Conservation (phyloP, 1,140 invertebrate species). For the Lysiphlebus fabarum region DNA sequence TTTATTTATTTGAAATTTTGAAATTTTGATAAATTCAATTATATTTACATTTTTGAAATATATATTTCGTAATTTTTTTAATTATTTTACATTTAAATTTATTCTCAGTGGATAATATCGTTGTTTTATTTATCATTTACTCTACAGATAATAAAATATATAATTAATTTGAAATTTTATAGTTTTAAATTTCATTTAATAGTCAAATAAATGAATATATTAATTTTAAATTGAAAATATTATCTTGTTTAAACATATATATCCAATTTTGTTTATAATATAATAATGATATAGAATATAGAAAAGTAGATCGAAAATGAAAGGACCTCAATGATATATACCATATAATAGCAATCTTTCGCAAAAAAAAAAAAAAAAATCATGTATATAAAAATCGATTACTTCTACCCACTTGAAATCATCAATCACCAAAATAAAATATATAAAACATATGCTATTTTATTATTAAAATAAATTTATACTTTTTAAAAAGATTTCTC, state of each 20-base stretch:
- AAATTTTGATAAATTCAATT: too few relatives aligned
- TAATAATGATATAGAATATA: constrained; percentile 6
- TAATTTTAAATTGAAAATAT: too few relatives aligned
- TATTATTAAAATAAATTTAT: not conserved
- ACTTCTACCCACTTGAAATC: too few relatives aligned
- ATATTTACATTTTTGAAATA: too few relatives aligned
- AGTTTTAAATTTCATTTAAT: too few relatives aligned
- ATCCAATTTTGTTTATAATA: not conserved
- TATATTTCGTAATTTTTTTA: too few relatives aligned
- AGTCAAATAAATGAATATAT: too few relatives aligned
- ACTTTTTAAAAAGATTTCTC: too few relatives aligned
- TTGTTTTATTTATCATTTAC: not conserved
- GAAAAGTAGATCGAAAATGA: constrained; percentile 25
- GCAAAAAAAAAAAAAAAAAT: constrained; percentile 10
- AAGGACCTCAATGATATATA: constrained; percentile 19
- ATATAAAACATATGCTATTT: too few relatives aligned
- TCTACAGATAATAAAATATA: not conserved
- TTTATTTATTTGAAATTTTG: not conserved
- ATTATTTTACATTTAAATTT: too few relatives aligned
- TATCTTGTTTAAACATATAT: not conserved
- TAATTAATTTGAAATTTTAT: not conserved
- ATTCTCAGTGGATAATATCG: not conserved
- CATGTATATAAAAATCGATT: too few relatives aligned
- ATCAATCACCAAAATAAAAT: constrained; percentile 22
- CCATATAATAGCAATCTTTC: constrained; percentile 20